A percentile compares a stretch with the other conserved stretches of the same genome.
These are phyloP conservation scores for Phoxinus phoxinus DNA, from an alignment of 2,113 vertebrate genomes.

Conservation along the genomic window DNA sequence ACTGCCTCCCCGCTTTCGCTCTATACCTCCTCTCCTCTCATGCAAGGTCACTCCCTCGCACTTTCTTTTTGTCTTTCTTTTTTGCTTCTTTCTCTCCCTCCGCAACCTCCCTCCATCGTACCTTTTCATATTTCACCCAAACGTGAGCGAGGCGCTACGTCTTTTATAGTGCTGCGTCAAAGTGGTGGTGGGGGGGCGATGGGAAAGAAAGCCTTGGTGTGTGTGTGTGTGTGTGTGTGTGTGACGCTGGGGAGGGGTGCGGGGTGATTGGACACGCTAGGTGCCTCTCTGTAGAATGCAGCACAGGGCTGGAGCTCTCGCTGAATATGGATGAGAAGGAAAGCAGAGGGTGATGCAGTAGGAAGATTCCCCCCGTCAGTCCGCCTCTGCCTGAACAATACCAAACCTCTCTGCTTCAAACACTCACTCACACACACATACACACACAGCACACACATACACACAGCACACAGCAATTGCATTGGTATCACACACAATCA, in stretches of 20 bases:
- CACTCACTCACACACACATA: conserved; percentile 28
- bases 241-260: conserved; percentile 60
- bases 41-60: conserved; percentile 60
- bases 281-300: conserved; percentile 66
- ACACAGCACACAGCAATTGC: conserved; percentile 43
- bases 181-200: conserved; percentile 43
- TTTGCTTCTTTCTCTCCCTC: conserved; percentile 44
- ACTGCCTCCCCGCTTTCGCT: conserved; percentile 47
- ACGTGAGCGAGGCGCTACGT: conserved; percentile 55
- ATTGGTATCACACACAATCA: conserved; percentile 53
- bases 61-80: conserved; percentile 47
- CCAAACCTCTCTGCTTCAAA: conserved; percentile 53
- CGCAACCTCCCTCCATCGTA: conserved; percentile 55
- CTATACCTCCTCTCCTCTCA: conserved; percentile 35
- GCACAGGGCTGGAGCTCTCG: conserved; percentile 59
- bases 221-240: conserved; percentile 51
- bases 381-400: conserved; percentile 59
- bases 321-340: conserved; percentile 71
- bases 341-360: conserved; percentile 65
- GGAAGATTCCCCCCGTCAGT: conserved; percentile 63
- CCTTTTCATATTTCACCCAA: conserved; percentile 57
- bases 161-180: conserved; percentile 64
- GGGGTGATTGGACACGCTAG: conserved; percentile 66
- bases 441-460: background rate
- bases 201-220: conserved; percentile 58